Evolutionary conservation across 2,113 vertebrate genomes (phyloP), one percentile per base, ranked within the genome.

Genomic region (Peromyscus leucopus): DNA sequence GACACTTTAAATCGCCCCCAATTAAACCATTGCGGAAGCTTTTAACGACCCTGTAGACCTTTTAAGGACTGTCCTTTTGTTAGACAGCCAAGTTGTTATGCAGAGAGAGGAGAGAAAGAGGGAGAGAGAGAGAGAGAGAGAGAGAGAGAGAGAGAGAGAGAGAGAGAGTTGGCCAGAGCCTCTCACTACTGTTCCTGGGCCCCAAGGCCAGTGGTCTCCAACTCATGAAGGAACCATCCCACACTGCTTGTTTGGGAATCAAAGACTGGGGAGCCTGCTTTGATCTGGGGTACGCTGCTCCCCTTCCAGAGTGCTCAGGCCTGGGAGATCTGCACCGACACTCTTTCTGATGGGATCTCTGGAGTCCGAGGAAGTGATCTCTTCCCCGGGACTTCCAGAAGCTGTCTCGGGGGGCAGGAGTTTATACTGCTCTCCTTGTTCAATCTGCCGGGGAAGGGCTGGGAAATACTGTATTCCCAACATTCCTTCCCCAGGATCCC

Each of bases 21-120:
- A 98, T 98, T 98, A 98, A 98, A 89, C 97, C 95, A 97, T 95
- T 93, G 96, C 98, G 97, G 98, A 98, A 97, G 97, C 97, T 91
- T 91, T 97, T 98, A 97, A 98, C 96, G 97, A 93, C 97, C 96
- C 87, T 87, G 39, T 74, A 88, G 55, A 95, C 92, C 97, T 97
- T 97, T 98, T 97, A 97, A 97, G 93, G 96, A 94, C 89, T 42
- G 75, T 90, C 97, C 97, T 97, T 98, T 98, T 98, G 97, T 98
- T 96, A 95, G 96, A 93, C 65, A 63, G 87, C 93, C 97, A 95
- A 96, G 97, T 90, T 94, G 95, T 98, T 97, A 97, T 96, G 96
- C 96, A 97, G 93, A 97, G 79, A 75, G 90, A 95, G 80, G 17
- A 16, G 97, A 97, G 89, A 71, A 84, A 95, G 76, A 98, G 93